Base-by-base conservation (phyloP, 2,113 vertebrate genomes). In the Corythornis madagascariensis region DNA sequence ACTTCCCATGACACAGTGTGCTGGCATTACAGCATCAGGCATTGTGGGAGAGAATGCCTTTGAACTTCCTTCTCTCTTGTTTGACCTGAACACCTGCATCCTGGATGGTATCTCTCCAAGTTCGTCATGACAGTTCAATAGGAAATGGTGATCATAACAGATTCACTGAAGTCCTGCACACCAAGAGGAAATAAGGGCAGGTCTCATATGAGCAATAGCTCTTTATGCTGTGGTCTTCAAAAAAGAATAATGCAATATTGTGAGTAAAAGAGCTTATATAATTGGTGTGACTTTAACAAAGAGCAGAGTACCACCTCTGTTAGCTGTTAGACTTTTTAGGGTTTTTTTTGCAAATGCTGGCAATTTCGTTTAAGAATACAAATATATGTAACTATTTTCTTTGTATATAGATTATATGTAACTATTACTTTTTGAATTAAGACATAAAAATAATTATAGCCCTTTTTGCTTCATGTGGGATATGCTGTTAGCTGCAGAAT, bases 41-140 rank as follows among this genome's bases (percentile, higher is more conserved):
- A 48, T 17, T 48, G 78, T 92, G 96, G 97, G 97, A 97, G 97
- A 96, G 74, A 96, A 93, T 94, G 91, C 60, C 95, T 93, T 96
- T 96, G 97, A 96, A 96, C 97, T 97, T 97, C 97, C 89, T 95
- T 92, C 96, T 92, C 86, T 96, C 89, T 87, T 45, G 26, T 94
- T 89, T 97, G 95, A 97, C 97, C 97, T 50, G 93, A 95, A 97
- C 97, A 97, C 97, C 98, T 98, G 98, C 97, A 98, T 98, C 98
- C 98, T 97, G 97, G 91, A 96, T 96, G 95, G 95, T 97, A 96
- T 97, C 97, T 89, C 80, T 94, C 90, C 93, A 96, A 92, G 83
- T 96, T 97, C 94, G 81, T 97, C 97, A 97, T 97, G 97, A 97
- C 92, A 97, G 88, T 96, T 97, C 95, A 94, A 91, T 97, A 96